Evolutionary conservation across 2,113 vertebrate species (phyloP).

Genomic region (Brienomyrus longianalis): DNA sequence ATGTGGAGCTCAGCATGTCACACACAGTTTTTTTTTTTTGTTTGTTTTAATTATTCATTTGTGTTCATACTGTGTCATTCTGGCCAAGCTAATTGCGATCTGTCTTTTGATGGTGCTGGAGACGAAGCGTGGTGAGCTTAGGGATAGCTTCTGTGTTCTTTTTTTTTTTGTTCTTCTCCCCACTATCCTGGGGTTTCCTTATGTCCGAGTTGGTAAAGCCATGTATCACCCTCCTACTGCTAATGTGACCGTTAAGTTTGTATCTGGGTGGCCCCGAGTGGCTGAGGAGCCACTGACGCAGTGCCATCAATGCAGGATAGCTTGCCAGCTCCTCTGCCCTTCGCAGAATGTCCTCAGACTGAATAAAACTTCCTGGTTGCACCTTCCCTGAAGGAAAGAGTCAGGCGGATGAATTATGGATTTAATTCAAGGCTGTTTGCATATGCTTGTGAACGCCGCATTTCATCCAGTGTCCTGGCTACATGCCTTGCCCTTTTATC

Average conservation of each 20-base stretch:
- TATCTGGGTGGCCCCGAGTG: neutral
- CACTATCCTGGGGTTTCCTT: neutral
- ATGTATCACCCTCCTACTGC: neutral
- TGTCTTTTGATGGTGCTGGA: neutral
- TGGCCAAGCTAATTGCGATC: neutral
- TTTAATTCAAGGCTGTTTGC: neutral
- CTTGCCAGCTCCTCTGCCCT: neutral
- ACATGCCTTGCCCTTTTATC: neutral
- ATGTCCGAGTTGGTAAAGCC: neutral
- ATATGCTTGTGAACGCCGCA: neutral
- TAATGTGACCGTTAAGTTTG: neutral
- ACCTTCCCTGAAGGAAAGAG: neutral
- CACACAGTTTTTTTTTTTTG: neutral
- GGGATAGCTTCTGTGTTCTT: neutral
- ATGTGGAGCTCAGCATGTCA: neutral
- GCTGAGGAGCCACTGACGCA: neutral
- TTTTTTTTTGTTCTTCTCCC: neutral
- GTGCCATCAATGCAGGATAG: neutral
- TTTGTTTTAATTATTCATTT: neutral
- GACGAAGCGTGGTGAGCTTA: neutral
- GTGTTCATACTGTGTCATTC: neutral
- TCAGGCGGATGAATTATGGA: neutral
- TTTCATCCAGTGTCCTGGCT: slow-evolving; percentile 10
- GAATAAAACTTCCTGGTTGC: neutral
- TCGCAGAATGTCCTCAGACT: neutral